Conservation (phyloP, 2,113 vertebrate genomes). For the Tor tambroides region DNA sequence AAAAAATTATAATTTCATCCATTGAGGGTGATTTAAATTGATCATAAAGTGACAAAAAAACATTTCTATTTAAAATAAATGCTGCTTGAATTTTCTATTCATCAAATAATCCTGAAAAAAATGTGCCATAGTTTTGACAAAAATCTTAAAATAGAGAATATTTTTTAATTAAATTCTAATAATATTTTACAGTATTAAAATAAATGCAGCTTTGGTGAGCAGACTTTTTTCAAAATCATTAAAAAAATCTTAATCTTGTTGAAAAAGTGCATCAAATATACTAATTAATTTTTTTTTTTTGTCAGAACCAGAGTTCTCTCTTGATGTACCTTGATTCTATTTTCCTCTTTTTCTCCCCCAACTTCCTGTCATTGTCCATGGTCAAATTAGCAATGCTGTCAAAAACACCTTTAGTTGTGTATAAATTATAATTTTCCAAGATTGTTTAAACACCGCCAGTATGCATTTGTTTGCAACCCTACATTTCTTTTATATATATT, state of each 20-base stretch:
- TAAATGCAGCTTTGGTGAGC: too few species aligned
- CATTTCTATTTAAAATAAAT: background rate
- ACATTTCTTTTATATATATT: background rate
- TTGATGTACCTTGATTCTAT: background rate
- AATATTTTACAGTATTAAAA: too few species aligned
- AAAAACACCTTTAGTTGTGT: background rate
- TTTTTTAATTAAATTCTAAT: too few species aligned
- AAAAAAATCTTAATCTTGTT: too few species aligned
- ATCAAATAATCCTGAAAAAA: background rate
- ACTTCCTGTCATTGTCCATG: background rate
- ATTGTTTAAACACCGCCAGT: background rate
- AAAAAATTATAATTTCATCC: background rate
- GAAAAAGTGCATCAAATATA: too few species aligned
- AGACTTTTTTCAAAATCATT: too few species aligned
- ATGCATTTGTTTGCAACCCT: background rate
- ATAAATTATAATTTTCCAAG: background rate
- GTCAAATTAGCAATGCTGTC: background rate
- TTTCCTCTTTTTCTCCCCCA: too few species aligned
- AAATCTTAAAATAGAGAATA: too few species aligned
- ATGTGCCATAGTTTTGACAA: too few species aligned
- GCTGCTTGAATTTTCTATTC: background rate
- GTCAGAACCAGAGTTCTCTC: background rate
- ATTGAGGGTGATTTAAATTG: background rate
- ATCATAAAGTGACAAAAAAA: background rate
- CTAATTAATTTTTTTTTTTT: too few species aligned